Percentiles rank a stretch among this genome's conserved stretches.
Evolutionary conservation across 2,888 invertebrate genomes (phyloP).

Genomic region (Phlogophora meticulosa): DNA sequence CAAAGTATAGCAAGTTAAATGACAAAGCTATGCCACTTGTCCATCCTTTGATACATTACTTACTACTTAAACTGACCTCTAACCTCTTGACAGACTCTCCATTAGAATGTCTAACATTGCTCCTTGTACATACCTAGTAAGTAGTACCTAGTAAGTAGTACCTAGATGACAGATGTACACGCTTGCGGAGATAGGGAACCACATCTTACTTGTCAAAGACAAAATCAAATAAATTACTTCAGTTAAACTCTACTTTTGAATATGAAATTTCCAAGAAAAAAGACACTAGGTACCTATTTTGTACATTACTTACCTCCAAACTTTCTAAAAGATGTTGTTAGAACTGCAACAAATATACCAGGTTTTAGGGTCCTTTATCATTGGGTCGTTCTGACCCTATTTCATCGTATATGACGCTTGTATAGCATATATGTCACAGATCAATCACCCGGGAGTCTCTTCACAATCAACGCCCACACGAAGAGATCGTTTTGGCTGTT

Average conservation of each 20-base stretch:
- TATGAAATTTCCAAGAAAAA: too few relatives aligned
- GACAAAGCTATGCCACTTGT: neutral
- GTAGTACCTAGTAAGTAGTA: too few relatives aligned
- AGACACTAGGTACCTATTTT: too few relatives aligned
- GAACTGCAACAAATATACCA: too few relatives aligned
- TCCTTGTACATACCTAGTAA: too few relatives aligned
- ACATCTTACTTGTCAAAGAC: too few relatives aligned
- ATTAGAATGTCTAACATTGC: neutral
- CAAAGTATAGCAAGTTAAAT: too few relatives aligned
- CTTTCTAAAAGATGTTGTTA: too few relatives aligned
- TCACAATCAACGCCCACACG: conserved; percentile 3
- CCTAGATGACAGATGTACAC: neutral
- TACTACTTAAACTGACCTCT: neutral
- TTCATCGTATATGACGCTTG: conserved; percentile 27
- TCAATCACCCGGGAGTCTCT: conserved; percentile 36
- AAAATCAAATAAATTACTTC: too few relatives aligned
- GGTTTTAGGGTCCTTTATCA: neutral
- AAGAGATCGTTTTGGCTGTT: neutral
- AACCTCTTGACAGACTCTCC: conserved; percentile 12
- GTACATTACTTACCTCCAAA: too few relatives aligned
- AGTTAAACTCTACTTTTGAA: too few relatives aligned
- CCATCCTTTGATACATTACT: conserved; percentile 20
- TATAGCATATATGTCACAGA: conserved; percentile 19
- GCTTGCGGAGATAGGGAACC: too few relatives aligned
- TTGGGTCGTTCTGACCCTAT: neutral